Conservation (phyloP, 2,797 vertebrate species). For the Sebastes kiyomatsui region DNA sequence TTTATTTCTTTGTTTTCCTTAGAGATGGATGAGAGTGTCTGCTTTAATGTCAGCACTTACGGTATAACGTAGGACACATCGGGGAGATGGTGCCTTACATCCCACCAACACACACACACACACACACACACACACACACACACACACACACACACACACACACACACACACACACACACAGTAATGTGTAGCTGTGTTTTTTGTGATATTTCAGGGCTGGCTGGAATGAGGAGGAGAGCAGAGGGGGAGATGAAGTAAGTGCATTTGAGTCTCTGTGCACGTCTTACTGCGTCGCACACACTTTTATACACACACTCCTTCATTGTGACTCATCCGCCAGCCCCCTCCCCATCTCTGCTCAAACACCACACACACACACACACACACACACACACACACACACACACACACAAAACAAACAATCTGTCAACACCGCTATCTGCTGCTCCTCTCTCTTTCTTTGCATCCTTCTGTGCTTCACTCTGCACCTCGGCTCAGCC, state of each 20-base stretch:
- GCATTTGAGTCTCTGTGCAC: slow-evolving; percentile 56
- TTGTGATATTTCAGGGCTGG: slow-evolving; percentile 19
- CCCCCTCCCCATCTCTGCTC: not conserved
- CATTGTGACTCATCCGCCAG: slow-evolving; percentile 20
- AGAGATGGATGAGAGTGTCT: slow-evolving; percentile 21
- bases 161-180: not conserved
- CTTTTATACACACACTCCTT: not conserved
- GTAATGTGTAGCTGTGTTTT: not conserved
- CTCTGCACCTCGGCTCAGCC: not conserved
- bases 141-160: not conserved
- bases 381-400: not conserved
- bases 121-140: slow-evolving; percentile 7
- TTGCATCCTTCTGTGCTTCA: not conserved
- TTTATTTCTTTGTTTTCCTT: slow-evolving; percentile 29
- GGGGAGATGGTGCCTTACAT: not conserved
- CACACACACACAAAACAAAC: not conserved
- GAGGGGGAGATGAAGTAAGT: slow-evolving; percentile 12
- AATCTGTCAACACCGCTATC: not conserved
- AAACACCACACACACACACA: not conserved
- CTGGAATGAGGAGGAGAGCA: not conserved
- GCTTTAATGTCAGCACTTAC: slow-evolving; percentile 1
- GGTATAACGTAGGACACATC: slow-evolving; percentile 12
- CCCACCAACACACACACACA: not conserved
- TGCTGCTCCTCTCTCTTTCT: not conserved
- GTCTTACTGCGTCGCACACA: slow-evolving; percentile 50